Evolutionary conservation across 2,113 vertebrate genomes (phyloP), one percentile per base, ranked within the genome.

Genomic region (Motacilla tschutschensis): DNA sequence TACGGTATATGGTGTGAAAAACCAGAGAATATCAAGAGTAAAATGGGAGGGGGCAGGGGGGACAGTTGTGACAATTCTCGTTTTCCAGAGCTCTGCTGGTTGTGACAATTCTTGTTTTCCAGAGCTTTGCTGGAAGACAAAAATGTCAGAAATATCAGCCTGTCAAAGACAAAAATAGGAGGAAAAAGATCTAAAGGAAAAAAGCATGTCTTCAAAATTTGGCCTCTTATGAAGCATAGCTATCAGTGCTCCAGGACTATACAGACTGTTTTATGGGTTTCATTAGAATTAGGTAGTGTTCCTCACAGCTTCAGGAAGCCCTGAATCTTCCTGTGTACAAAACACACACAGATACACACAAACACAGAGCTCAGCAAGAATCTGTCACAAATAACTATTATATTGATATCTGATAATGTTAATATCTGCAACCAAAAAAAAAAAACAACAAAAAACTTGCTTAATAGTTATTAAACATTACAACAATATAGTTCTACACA

Each of bases 1-100:
- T 17, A 10, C 15, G 11, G 17, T 18, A 29, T 29, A 51, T 51
- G 63, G 54, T 10, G 2, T 4, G 8, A 64, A 66, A 76, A 81
- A 57, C 7, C 25, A 1, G 18, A 54, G 11, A 78, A 46, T 21
- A 19, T 1, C 17, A 69, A 44, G 44, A 60, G 3, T 36, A 28
- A 59, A 73, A 43, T 10, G 28, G 5, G 8, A 31, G 50, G 28
- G 9, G 12, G 51, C 3, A 31, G 0, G 0, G 7, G 6, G 36
- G 18, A 5, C 6, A 8, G 17, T 14, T 66, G 6, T 33, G 6
- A 35, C 18, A 14, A 17, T 44, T 72, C 13, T 17, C 66, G 10
- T 71, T 80, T 72, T n/a, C n/a, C 24, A 25, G 26, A 18, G 13
- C 10, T 79, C 76, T 90, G 10, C 9, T 50, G 12, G 17, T 14